Conservation (phyloP, 37 sponge, comb jelly and placozoan genomes). For the Sycon ciliatum region DNA sequence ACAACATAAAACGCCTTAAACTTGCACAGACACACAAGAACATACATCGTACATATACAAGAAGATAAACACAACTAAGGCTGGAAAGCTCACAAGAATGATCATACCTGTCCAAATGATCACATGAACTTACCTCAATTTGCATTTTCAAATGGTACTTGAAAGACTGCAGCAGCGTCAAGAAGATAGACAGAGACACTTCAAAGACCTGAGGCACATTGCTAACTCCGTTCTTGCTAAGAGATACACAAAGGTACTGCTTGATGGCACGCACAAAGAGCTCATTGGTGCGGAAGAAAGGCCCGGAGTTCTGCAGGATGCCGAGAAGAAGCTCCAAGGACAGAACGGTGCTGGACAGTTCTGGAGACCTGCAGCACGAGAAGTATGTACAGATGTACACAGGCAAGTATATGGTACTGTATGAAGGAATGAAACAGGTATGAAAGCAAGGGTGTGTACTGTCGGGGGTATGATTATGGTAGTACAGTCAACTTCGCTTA, state of each 20-base stretch:
- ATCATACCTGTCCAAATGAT: background rate
- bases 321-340: slow-evolving; percentile 77
- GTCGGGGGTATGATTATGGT: too few species aligned
- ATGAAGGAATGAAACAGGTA: too few species aligned
- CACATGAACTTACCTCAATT: slow-evolving; percentile 64
- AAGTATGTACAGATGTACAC: too few species aligned
- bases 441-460: too few species aligned
- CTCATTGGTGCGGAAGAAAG: slow-evolving; percentile 68
- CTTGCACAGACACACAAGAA: background rate
- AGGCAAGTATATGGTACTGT: too few species aligned
- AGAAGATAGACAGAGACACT: slow-evolving; percentile 86
- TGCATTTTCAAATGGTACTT: slow-evolving; percentile 94
- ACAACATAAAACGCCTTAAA: background rate
- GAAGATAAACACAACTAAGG: background rate
- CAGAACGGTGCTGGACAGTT: slow-evolving; percentile 77
- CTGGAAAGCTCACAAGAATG: background rate
- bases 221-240: slow-evolving; percentile 85
- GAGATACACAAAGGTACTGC: slow-evolving; percentile 87
- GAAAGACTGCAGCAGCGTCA: slow-evolving; percentile 63
- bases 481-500: too few species aligned
- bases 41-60: slow-evolving; percentile 16
- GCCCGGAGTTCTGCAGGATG: slow-evolving; percentile 83
- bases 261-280: slow-evolving; percentile 71
- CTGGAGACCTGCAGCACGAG: slow-evolving; percentile 61
- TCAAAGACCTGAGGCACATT: slow-evolving; percentile 85